These are phyloP conservation scores for Fragum whitleyi DNA, from an alignment of 2,888 invertebrate genomes.

Conservation along the genomic window DNA sequence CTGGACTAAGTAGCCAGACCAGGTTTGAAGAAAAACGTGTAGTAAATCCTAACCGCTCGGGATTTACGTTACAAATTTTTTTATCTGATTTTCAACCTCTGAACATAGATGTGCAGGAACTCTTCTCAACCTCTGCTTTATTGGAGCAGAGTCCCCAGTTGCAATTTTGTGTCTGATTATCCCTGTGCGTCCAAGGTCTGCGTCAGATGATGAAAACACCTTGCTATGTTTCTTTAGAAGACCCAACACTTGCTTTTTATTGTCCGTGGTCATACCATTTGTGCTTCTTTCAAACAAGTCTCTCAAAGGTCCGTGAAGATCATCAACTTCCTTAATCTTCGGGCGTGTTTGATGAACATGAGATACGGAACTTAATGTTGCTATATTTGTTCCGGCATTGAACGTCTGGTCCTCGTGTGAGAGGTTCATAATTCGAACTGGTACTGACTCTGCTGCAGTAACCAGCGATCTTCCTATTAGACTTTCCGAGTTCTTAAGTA, in stretches of 20 bases:
- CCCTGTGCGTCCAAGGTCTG: conserved; percentile 7
- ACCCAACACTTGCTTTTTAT: neutral
- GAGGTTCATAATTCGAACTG: conserved; percentile 12
- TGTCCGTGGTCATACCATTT: neutral
- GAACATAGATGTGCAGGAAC: neutral
- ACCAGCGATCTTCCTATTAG: neutral
- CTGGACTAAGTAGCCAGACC: no score
- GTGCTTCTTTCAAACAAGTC: conserved; percentile 3
- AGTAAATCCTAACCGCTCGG: no score
- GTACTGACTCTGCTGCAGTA: neutral
- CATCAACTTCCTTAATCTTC: neutral
- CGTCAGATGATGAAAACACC: neutral
- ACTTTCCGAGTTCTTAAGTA: neutral
- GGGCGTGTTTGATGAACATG: neutral
- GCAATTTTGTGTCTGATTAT: conserved; percentile 13
- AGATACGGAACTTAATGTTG: neutral
- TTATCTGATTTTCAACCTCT: conserved; percentile 11
- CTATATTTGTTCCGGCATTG: conserved; percentile 2
- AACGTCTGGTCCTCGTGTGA: neutral
- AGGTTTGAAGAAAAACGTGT: no score
- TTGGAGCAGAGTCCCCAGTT: neutral
- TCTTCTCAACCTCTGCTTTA: neutral
- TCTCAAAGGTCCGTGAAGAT: neutral
- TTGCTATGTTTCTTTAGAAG: neutral
- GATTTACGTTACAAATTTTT: no score